These are phyloP conservation scores for Lasioglossum figueresi DNA, from an alignment of 2,888 invertebrate genomes.

Conservation along the genomic window DNA sequence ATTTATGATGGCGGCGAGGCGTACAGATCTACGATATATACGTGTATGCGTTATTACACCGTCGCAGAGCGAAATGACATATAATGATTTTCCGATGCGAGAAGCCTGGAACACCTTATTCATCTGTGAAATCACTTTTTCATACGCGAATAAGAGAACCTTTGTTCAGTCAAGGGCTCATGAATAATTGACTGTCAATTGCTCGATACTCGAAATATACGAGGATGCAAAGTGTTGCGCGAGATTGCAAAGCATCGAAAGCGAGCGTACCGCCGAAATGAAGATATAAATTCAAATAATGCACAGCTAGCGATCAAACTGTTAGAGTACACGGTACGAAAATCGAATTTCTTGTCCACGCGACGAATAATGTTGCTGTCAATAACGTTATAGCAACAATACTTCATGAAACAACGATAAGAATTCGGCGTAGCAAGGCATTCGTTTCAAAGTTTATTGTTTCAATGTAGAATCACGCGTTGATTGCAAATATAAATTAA, in stretches of 20 bases:
- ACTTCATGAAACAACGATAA: too few species aligned
- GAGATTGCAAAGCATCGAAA: background rate
- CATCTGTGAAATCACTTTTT: constrained; percentile 62
- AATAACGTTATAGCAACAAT: too few species aligned
- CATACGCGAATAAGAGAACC: constrained; percentile 25
- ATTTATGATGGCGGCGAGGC: constrained; percentile 63
- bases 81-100: constrained; percentile 62
- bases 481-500: too few species aligned
- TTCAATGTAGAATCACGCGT: too few species aligned
- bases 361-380: background rate
- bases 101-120: constrained; percentile 46
- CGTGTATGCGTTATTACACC: constrained; percentile 53
- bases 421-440: too few species aligned
- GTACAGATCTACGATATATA: constrained; percentile 36
- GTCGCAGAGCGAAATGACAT: constrained; percentile 33
- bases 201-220: background rate
- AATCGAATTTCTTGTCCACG: background rate
- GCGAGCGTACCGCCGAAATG: background rate
- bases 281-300: background rate
- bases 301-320: background rate
- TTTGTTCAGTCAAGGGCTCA: background rate
- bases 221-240: background rate
- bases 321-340: background rate
- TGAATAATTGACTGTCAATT: constrained; percentile 30
- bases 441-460: too few species aligned